Evolutionary conservation across 2,888 invertebrate genomes (phyloP).

Genomic region (Phrixothrix hirtus): DNA sequence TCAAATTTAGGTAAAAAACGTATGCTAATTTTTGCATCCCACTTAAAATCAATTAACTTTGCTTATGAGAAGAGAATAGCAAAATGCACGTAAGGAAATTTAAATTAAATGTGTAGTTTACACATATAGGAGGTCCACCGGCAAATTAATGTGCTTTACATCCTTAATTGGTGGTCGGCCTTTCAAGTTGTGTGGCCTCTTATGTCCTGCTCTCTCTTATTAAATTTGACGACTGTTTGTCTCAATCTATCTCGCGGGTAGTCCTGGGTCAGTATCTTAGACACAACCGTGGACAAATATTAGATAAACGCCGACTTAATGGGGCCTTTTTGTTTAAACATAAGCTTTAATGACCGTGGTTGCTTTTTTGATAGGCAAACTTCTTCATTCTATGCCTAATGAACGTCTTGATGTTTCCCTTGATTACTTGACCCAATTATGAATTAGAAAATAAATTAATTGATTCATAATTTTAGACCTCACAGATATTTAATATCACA

Average conservation of each 20-base stretch:
- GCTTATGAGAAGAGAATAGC: slow-evolving; percentile 9
- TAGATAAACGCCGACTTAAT: slow-evolving; percentile 56
- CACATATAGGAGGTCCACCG: slow-evolving; percentile 54
- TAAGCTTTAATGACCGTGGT: slow-evolving; percentile 51
- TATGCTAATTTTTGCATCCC: background rate
- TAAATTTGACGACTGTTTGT: slow-evolving; percentile 30
- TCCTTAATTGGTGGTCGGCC: slow-evolving; percentile 54
- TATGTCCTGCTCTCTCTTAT: slow-evolving; percentile 23
- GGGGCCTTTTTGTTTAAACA: slow-evolving; percentile 55
- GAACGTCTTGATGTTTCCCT: slow-evolving; percentile 19
- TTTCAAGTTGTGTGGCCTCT: slow-evolving; percentile 55
- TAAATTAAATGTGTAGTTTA: slow-evolving; percentile 42
- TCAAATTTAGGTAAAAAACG: background rate
- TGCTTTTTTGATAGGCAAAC: slow-evolving; percentile 38
- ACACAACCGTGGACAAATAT: slow-evolving; percentile 56
- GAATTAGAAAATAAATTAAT: no score
- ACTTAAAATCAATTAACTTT: background rate
- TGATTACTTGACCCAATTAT: slow-evolving; percentile 7
- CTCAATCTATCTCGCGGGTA: slow-evolving; percentile 42
- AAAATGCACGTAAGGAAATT: slow-evolving; percentile 26
- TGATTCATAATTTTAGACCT: no score
- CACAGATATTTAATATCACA: no score
- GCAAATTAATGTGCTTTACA: slow-evolving; percentile 58
- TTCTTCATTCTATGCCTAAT: slow-evolving; percentile 19
- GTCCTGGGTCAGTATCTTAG: slow-evolving; percentile 45